Percentiles rank a stretch among this genome's conserved stretches.
Conservation (phyloP, 1,140 invertebrate genomes). For the Drosophila trapezifrons region DNA sequence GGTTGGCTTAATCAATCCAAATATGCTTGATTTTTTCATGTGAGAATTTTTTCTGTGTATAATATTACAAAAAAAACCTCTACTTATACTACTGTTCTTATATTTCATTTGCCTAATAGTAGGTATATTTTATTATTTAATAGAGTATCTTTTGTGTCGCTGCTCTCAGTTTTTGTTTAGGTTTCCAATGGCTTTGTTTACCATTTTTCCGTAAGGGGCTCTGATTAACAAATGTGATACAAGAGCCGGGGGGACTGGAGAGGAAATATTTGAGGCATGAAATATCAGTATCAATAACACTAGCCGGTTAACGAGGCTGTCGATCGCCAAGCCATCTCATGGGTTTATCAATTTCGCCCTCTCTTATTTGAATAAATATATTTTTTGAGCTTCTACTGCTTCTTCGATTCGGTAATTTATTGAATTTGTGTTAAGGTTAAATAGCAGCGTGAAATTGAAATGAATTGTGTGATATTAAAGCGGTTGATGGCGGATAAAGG, state of each 20-base stretch:
- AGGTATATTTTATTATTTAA: background rate
- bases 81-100: too few relatives aligned
- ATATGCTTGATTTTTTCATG: too few relatives aligned
- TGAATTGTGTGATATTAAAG: constrained; percentile 54
- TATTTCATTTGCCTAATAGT: too few relatives aligned
- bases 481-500: constrained; percentile 29
- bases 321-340: constrained; percentile 33
- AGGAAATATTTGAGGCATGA: constrained; percentile 37
- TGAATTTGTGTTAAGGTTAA: constrained; percentile 70
- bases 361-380: constrained; percentile 9
- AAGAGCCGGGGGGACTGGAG: constrained; percentile 2
- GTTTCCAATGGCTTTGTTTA: constrained; percentile 15
- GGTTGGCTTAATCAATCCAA: too few relatives aligned
- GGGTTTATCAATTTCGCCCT: constrained; percentile 36
- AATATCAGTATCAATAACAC: constrained; percentile 50
- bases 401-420: constrained; percentile 41
- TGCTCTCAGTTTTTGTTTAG: background rate
- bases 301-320: constrained; percentile 38
- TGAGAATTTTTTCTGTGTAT: too few relatives aligned
- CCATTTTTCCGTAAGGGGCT: constrained; percentile 4
- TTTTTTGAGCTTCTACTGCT: constrained; percentile 4
- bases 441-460: constrained; percentile 68
- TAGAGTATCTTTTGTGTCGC: background rate
- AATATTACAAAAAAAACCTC: too few relatives aligned
- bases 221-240: constrained; percentile 30